Evolutionary conservation across 2,113 vertebrate genomes (phyloP).

Genomic region (Sceloporus tristichus): DNA sequence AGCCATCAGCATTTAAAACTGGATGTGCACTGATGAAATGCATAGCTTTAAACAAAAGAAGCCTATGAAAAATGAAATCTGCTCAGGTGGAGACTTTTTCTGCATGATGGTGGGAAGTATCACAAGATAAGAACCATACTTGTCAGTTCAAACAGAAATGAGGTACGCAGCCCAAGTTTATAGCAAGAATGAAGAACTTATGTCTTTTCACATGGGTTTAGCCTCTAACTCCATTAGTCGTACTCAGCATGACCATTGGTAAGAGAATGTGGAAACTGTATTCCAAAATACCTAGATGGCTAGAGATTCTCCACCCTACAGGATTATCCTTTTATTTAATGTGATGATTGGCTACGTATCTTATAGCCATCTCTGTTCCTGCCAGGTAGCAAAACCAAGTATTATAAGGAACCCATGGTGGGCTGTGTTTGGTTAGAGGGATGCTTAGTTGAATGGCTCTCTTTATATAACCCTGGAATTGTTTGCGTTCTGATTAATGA

Average conservation of each 20-base stretch:
- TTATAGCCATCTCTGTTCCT: neutral
- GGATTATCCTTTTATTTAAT: neutral
- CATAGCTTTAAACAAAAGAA: neutral
- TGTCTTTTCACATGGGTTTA: neutral
- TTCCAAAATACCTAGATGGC: neutral
- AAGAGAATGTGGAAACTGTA: neutral
- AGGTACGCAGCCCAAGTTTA: neutral
- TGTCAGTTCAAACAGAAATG: neutral
- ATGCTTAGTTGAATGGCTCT: neutral
- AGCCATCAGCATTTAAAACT: neutral
- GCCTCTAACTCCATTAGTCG: neutral
- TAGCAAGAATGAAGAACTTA: neutral
- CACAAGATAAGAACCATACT: neutral
- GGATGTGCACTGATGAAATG: neutral
- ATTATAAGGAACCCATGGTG: no score
- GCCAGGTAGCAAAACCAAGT: neutral
- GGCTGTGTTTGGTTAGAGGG: neutral
- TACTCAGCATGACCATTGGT: neutral
- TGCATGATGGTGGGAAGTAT: neutral
- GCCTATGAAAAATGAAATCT: neutral
- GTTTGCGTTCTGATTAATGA: neutral
- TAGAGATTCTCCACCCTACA: neutral
- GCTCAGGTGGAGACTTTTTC: neutral
- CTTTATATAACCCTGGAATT: neutral
- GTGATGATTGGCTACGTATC: no score